Conservation (phyloP, 2,797 vertebrate genomes). For the Miichthys miiuy region DNA sequence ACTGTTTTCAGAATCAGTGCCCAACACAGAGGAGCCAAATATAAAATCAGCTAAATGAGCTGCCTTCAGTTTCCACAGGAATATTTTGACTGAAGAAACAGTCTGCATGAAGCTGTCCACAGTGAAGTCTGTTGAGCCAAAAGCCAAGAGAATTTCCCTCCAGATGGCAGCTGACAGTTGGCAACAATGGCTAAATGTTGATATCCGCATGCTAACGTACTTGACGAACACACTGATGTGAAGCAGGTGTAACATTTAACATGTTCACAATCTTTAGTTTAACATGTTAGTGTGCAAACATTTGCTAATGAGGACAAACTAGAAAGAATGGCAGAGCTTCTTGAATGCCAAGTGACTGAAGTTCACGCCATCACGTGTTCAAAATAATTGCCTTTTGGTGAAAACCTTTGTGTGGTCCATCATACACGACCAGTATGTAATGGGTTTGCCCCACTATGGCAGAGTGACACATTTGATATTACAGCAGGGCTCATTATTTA, state of each 20-base stretch:
- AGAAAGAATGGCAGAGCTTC: not conserved
- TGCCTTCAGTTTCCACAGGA: not conserved
- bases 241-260: not conserved
- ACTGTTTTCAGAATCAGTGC: too few relatives aligned
- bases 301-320: not conserved
- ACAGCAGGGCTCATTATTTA: constrained; percentile 49
- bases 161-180: too few relatives aligned
- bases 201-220: not conserved
- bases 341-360: not conserved
- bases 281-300: not conserved
- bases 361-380: not conserved
- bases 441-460: constrained; percentile 25
- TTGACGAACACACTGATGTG: too few relatives aligned
- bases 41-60: not conserved
- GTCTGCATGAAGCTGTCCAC: not conserved
- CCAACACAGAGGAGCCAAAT: not conserved
- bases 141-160: too few relatives aligned
- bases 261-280: not conserved
- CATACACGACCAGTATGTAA: constrained; percentile 20
- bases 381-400: not conserved
- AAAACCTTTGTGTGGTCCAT: constrained; percentile 7
- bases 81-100: not conserved
- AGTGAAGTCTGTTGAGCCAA: too few relatives aligned
- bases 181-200: too few relatives aligned
- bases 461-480: constrained; percentile 38